Base-by-base conservation (phyloP, 2,888 invertebrate genomes). In the Coleophora deauratella region DNA sequence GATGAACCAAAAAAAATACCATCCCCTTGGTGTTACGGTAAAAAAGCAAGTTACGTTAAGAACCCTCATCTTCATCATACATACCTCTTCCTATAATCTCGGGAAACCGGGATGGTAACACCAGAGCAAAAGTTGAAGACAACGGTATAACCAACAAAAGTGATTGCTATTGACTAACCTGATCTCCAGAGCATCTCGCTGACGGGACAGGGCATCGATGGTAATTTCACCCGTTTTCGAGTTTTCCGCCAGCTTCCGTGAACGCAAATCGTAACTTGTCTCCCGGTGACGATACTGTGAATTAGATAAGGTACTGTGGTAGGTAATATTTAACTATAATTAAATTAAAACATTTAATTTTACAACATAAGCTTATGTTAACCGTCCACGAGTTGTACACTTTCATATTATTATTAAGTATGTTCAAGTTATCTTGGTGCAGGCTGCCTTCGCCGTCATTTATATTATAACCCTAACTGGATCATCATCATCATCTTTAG, bases 161-260 rank as follows among this genome's bases (percentile, higher is more conserved):
- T n/a, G n/a, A n/a, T n/a, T n/a, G n/a, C 3, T 31, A 9, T 6
- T n/a, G 31, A n/a, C 31, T 35, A 11, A 81, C 84, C 84, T 75
- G 11, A 68, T 46, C 53, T 85, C 85, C 31, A 85, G 61, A 15
- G 81, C 81, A 57, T 84, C 81, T n/a, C 85, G 69, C 49, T 85
- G 84, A 6, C 72, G 70, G 6, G 73, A 69, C 33, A 85, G 49
- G 11, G 72, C 47, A 46, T 81, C 84, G 38, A 84, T 77, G 1
- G 84, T 72, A 0, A 70, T 51, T 67, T 82, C 84, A 28, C 79
- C 84, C 41, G 69, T 79, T 62, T 81, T 84, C 0, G 85, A 79
- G 15, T 74, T 65, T 60, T 82, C 77, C 1, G 76, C 33, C 41
- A 82, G 54, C 49, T 78, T 84, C 52, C 59, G 80, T 1, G 79